Percentiles rank a stretch among this genome's conserved stretches.
phyloP scores from a whole-genome alignment of 2,888 invertebrate species.

The Mesochorus sp. region DNA sequence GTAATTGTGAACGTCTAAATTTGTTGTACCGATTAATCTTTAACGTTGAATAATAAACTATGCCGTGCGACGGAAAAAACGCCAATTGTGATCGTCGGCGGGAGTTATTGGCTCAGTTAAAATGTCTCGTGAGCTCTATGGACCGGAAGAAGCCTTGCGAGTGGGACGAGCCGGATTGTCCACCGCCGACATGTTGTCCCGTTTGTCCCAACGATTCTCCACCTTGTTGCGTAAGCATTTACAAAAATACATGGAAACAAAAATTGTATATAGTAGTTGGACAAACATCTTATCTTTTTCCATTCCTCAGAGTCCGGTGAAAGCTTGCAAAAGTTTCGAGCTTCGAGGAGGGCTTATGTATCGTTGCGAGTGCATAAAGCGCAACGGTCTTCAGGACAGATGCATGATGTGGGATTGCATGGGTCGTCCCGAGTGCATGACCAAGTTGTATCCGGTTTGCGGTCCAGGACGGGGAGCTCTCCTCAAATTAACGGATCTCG shows the following conservation, averaged over 20 bases:
- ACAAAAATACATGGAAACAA: not conserved
- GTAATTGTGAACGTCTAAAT: slow-evolving; percentile 54
- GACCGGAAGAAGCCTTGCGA: slow-evolving; percentile 79
- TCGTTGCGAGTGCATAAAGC: slow-evolving; percentile 79
- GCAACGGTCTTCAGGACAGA: slow-evolving; percentile 81
- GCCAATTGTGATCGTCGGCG: slow-evolving; percentile 75
- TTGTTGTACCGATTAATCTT: slow-evolving; percentile 31
- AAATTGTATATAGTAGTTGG: not conserved
- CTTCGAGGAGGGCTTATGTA: slow-evolving; percentile 76
- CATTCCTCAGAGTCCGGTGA: slow-evolving; percentile 70
- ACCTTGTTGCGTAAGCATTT: slow-evolving; percentile 70
- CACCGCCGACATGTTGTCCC: slow-evolving; percentile 70
- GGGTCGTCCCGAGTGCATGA: slow-evolving; percentile 80
- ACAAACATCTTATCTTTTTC: not conserved
- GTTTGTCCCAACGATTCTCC: slow-evolving; percentile 59
- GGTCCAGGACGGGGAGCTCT: slow-evolving; percentile 76
- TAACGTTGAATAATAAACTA: slow-evolving; percentile 54
- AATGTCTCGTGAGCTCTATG: slow-evolving; percentile 79
- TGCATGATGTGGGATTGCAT: slow-evolving; percentile 78
- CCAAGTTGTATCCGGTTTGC: slow-evolving; percentile 78
- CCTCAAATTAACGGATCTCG: slow-evolving; percentile 76
- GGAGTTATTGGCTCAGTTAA: slow-evolving; percentile 75
- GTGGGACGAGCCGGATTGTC: slow-evolving; percentile 76
- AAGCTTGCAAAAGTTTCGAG: slow-evolving; percentile 76
- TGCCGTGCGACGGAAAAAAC: slow-evolving; percentile 80